Base-by-base conservation (phyloP, 2,113 vertebrate species). In the Chinchilla lanigera region DNA sequence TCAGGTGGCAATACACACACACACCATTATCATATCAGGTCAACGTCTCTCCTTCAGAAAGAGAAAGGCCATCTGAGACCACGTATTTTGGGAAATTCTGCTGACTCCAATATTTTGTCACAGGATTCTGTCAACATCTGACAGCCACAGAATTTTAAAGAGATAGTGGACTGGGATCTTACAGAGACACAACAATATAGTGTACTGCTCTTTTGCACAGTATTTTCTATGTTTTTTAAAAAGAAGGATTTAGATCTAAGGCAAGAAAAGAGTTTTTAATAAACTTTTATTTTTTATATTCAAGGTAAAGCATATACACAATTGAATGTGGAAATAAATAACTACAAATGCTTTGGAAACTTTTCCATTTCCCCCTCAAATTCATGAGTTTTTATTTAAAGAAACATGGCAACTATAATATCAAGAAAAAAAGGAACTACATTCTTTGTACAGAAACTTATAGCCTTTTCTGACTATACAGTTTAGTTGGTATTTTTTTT, bases 291-390 rank as follows among this genome's bases (percentile, higher is more conserved):
- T 98, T 50, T 98, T 98, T 96, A 94, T 20, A 97, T 96, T 94
- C 88, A 98, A 98, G 96, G 97, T 96, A 97, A 92, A 97, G 95
- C 95, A 98, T 97, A 95, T 69, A 97, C 96, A 96, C 33, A 96
- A 95, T 4, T 86, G 85, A 96, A 97, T 95, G 89, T 50, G 97
- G 97, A 98, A 95, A 85, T 87, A 97, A 98, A 97, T 96, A 97
- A 96, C 93, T 91, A 98, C 65, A 98, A 98, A 98, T 86, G 61
- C 88, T 98, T 96, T 89, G 97, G 95, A 98, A 98, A 84, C 1
- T 75, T 96, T 94, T 77, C 97, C 65, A 95, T 96, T 96, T 93
- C 82, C 84, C 92, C 69, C 44, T 92, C 95, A 92, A 95, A 95
- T 78, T 96, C 73, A 75, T 80, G 52, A 94, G 54, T 90, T 96